Percentiles rank a stretch among this genome's conserved stretches.
These are phyloP conservation scores for Drosophila buzzatii DNA, from an alignment of 2,888 invertebrate genomes.

Conservation along the genomic window DNA sequence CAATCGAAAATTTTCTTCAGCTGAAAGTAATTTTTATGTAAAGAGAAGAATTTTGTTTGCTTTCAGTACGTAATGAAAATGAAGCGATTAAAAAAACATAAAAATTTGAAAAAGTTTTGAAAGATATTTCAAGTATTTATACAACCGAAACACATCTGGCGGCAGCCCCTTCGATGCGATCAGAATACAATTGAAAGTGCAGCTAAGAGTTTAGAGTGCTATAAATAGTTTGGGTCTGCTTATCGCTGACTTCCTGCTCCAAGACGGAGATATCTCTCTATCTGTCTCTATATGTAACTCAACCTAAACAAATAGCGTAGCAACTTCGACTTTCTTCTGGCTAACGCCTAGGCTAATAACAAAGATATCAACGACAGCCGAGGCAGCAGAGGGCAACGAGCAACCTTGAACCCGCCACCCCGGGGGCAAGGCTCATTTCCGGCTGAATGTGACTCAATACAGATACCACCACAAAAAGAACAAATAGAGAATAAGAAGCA, in stretches of 20 bases:
- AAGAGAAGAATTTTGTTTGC: background rate
- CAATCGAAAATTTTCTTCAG: background rate
- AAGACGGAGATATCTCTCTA: conserved; percentile 25
- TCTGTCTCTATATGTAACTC: conserved; percentile 3
- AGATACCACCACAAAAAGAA: conserved; percentile 25
- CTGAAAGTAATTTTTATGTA: background rate
- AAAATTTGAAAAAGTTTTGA: conserved; percentile 1
- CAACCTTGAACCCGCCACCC: conserved; percentile 65
- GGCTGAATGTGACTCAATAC: conserved; percentile 55
- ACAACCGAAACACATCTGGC: background rate
- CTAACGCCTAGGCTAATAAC: conserved; percentile 60
- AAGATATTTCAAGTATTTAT: background rate
- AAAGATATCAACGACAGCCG: conserved; percentile 63
- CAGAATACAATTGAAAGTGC: conserved; percentile 24
- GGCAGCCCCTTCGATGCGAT: background rate
- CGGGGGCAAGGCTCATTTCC: conserved; percentile 64
- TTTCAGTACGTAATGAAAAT: background rate
- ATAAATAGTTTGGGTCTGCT: conserved; percentile 49
- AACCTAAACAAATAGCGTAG: conserved; percentile 49
- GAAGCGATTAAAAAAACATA: conserved; percentile 2
- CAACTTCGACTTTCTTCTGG: conserved; percentile 29
- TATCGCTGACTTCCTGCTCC: conserved; percentile 54
- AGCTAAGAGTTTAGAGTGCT: conserved; percentile 24
- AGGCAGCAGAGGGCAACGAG: conserved; percentile 3
- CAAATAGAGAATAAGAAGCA: conserved; percentile 7